Evolutionary conservation across 2,888 invertebrate genomes (phyloP).

Genomic region (Diplazon laetatorius): DNA sequence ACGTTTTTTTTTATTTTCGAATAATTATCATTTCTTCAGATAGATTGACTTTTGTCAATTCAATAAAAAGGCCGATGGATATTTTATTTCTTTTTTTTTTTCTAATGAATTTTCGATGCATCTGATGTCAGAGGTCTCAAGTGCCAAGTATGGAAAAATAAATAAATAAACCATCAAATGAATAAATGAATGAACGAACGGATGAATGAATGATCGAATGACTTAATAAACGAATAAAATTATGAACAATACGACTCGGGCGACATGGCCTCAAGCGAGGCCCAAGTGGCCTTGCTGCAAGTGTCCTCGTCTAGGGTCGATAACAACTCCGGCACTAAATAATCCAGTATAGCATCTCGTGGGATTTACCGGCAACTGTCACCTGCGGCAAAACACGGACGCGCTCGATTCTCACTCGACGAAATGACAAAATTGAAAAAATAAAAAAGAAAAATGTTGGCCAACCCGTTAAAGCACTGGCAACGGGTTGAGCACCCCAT

Average conservation of each 20-base stretch:
- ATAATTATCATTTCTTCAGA: no score
- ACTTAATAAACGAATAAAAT: not conserved
- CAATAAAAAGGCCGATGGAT: no score
- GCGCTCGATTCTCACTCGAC: slow-evolving; percentile 1
- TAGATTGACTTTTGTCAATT: no score
- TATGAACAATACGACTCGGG: slow-evolving; percentile 15
- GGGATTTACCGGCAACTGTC: slow-evolving; percentile 69
- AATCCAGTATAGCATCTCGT: slow-evolving; percentile 73
- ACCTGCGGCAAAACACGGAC: slow-evolving; percentile 56
- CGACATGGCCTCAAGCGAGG: slow-evolving; percentile 23
- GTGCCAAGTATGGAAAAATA: no score
- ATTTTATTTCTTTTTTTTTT: no score
- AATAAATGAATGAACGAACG: not conserved
- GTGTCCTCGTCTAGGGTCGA: slow-evolving; percentile 69
- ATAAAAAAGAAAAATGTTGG: no score
- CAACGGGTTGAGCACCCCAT: slow-evolving; percentile 28
- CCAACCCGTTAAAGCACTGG: not conserved
- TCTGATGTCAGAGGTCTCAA: no score
- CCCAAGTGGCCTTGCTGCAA: slow-evolving; percentile 67
- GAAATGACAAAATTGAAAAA: slow-evolving; percentile 18
- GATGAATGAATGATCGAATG: not conserved
- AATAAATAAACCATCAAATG: not conserved
- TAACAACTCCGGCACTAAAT: slow-evolving; percentile 71
- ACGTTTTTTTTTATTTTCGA: no score
- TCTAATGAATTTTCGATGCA: no score